Percentiles rank a stretch among this genome's conserved stretches.
phyloP scores from a whole-genome alignment of 2,113 vertebrate species.

The Amphilophus citrinellus region DNA sequence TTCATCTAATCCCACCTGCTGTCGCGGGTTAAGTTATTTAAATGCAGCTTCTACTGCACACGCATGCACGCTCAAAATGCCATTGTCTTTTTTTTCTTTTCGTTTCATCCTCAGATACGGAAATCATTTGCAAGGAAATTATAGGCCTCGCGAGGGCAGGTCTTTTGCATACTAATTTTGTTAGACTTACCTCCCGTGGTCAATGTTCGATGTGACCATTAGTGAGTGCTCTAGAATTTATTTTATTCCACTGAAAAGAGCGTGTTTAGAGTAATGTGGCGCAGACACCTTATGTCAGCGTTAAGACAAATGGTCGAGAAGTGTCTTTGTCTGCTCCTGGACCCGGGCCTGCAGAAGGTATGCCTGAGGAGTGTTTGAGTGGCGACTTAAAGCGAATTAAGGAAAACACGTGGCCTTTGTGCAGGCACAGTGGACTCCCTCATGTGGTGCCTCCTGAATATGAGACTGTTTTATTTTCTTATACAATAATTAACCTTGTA shows the following conservation, averaged over 20 bases:
- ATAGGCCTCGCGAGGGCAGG: slow-evolving; percentile 93
- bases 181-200: slow-evolving; percentile 97
- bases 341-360: slow-evolving; percentile 44
- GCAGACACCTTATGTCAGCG: slow-evolving; percentile 44
- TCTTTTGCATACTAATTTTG: slow-evolving; percentile 99
- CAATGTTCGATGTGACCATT: slow-evolving; percentile 91
- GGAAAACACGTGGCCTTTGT: slow-evolving; percentile 69
- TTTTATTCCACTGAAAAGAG: slow-evolving; percentile 75
- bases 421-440: slow-evolving; percentile 50
- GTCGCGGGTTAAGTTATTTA: slow-evolving; percentile 91
- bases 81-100: slow-evolving; percentile 87
- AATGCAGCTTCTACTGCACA: slow-evolving; percentile 86
- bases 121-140: slow-evolving; percentile 97
- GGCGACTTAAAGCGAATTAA: slow-evolving; percentile 48
- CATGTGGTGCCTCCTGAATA: slow-evolving; percentile 13
- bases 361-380: slow-evolving; percentile 27
- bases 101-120: slow-evolving; percentile 92
- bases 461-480: slow-evolving; percentile 5
- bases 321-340: slow-evolving; percentile 42
- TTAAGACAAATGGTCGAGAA: slow-evolving; percentile 47
- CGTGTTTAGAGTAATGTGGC: slow-evolving; percentile 67
- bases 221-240: slow-evolving; percentile 83
- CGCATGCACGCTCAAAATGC: slow-evolving; percentile 78
- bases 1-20: slow-evolving; percentile 91
- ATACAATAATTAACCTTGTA: slow-evolving; percentile 30